These are phyloP conservation scores for Tauraco erythrolophus DNA, from an alignment of 2,113 vertebrate species.

Conservation along the genomic window DNA sequence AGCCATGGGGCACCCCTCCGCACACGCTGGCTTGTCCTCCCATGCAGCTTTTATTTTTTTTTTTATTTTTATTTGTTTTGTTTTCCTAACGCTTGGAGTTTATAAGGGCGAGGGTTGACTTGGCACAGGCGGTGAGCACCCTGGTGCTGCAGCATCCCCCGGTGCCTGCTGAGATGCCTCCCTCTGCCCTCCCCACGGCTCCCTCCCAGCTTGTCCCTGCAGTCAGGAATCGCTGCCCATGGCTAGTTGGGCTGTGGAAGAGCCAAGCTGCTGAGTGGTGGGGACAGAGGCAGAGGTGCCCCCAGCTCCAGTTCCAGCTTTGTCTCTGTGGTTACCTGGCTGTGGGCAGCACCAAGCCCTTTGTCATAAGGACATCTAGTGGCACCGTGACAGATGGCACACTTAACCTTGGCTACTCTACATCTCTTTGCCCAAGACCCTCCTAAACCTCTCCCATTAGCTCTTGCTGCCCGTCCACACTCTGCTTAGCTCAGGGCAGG, in stretches of 20 bases:
- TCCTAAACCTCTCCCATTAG: not conserved
- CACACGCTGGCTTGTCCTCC: not conserved
- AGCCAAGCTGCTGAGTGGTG: too few species aligned
- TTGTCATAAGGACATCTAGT: constrained; percentile 68
- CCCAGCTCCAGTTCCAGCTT: not conserved
- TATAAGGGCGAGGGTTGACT: not conserved
- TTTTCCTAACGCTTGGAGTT: not conserved
- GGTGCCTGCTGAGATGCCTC: rapidly evolving
- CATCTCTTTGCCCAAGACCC: rapidly evolving
- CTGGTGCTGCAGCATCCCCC: not conserved
- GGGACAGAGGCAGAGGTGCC: not conserved
- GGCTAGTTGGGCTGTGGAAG: rapidly evolving
- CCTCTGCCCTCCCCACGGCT: rapidly evolving
- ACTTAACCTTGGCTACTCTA: not conserved
- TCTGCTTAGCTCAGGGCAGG: too few species aligned
- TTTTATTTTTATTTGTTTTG: too few species aligned
- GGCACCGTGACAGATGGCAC: constrained; percentile 30
- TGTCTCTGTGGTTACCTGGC: not conserved
- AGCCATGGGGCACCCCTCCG: not conserved
- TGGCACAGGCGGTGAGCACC: not conserved
- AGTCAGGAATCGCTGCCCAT: not conserved
- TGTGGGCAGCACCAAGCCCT: constrained; percentile 28
- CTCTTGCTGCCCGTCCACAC: rapidly evolving
- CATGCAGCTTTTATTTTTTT: not conserved
- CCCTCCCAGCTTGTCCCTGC: not conserved